phyloP scores from a whole-genome alignment of 1,140 invertebrate species.

The Pseudomyrmex sp. region DNA sequence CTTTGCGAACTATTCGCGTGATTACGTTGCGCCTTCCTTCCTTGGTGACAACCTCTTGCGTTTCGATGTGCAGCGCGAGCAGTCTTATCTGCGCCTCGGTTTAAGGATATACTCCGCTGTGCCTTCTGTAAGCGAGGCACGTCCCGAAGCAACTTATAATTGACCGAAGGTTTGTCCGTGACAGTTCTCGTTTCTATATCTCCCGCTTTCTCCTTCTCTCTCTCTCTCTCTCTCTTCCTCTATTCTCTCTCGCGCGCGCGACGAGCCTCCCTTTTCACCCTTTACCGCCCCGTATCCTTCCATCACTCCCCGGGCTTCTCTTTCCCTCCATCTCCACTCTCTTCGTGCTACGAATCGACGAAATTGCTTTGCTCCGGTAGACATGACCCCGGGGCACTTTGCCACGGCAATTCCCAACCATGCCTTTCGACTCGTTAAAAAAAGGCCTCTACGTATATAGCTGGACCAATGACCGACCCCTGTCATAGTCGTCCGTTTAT shows the following conservation, averaged over 20 bases:
- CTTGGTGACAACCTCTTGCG: constrained; percentile 7
- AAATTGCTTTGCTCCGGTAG: constrained; percentile 66
- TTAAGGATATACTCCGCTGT: constrained; percentile 33
- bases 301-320: constrained; percentile 2
- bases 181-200: constrained; percentile 75
- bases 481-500: neutral
- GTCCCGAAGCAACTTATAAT: constrained; percentile 79
- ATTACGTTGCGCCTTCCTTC: neutral
- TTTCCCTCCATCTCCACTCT: constrained; percentile 21
- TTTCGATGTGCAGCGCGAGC: constrained; percentile 10
- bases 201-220: constrained; percentile 34
- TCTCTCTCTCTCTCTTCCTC: neutral
- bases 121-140: constrained; percentile 68
- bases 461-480: neutral
- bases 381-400: constrained; percentile 54
- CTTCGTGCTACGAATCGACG: constrained; percentile 73
- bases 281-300: constrained; percentile 25
- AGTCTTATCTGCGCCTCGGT: constrained; percentile 45
- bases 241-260: neutral
- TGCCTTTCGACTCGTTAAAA: constrained; percentile 23
- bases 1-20: neutral
- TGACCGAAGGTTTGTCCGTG: constrained; percentile 79
- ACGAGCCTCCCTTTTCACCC: neutral
- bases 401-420: constrained; percentile 44
- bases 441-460: constrained; percentile 1